Percentiles rank a stretch among this genome's conserved stretches.
Conservation (phyloP, 2,888 invertebrate genomes). For the Drosophila mimica region DNA sequence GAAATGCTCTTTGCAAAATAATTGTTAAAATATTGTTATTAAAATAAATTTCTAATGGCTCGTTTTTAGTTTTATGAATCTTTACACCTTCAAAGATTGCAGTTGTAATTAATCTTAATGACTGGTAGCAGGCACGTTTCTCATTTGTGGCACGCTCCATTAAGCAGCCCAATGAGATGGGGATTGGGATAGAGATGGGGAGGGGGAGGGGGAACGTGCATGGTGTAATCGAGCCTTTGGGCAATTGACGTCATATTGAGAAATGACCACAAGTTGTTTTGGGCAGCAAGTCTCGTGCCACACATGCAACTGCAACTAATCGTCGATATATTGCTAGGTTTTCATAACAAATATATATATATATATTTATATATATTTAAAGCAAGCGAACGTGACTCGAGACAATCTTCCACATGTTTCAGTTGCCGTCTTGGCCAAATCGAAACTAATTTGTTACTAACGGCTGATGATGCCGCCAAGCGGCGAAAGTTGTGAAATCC, state of each 20-base stretch:
- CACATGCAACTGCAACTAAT: conserved; percentile 48
- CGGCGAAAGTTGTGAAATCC: conserved; percentile 51
- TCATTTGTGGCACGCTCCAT: conserved; percentile 58
- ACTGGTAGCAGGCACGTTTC: conserved; percentile 64
- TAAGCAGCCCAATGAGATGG: conserved; percentile 22
- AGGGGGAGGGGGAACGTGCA: background rate
- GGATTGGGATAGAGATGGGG: background rate
- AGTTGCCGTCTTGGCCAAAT: conserved; percentile 23
- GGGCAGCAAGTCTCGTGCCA: conserved; percentile 41
- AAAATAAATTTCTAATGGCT: background rate
- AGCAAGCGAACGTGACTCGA: conserved; percentile 19
- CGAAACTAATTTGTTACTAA: conserved; percentile 41
- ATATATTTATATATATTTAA: background rate
- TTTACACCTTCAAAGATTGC: background rate
- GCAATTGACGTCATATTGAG: conserved; percentile 45
- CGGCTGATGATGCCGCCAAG: conserved; percentile 12
- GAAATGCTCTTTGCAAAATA: background rate
- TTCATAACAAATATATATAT: conserved; percentile 5
- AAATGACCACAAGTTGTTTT: conserved; percentile 1
- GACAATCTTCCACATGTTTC: conserved; percentile 35
- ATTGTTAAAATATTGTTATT: background rate
- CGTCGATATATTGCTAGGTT: conserved; percentile 15
- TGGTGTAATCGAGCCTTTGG: background rate
- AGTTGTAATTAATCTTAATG: conserved; percentile 16
- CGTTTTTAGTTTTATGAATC: background rate